Base-by-base conservation (phyloP, 1,140 invertebrate species). In the Popillia japonica region DNA sequence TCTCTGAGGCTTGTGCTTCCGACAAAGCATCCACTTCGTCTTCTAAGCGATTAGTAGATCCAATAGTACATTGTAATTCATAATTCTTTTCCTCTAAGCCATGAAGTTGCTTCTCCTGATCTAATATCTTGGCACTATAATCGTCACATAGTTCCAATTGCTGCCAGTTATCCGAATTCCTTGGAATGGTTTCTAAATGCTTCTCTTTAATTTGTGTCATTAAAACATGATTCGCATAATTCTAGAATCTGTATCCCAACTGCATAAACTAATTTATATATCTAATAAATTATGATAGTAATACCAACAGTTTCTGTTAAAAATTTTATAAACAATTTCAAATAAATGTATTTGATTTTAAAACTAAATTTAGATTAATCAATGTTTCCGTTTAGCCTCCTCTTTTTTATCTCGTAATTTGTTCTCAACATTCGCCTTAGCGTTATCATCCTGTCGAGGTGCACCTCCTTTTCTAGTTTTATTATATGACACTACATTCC, bases 1-100 rank as follows among this genome's bases (percentile, higher is more conserved):
- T 89, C 87, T 99, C 97, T 82, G 96, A 93, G 64, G 96, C 94
- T 40, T 91, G 88, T 40, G 93, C 94, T 87, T 99, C 96, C 7
- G 94, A 89, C 7, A 99, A 85, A 2, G 96, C 94, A 87, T 99
- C 97, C 8, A 99, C 90, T 88, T 99, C 98, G 88, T 99, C 98
- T 85, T 96, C 96, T 0, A 96, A 85, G 17, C 92, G 89, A 64
- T 92, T 90, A 6, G 94, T 91, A 80, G 94, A 93, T 74, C 93
- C 92, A 8, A 94, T 94, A 20, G 91, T 90, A 85, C 92, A 90
- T 87, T 95, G 91, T 64, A 92, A 81, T 83, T 97, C 95, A 79
- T 96, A 93, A 83, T 96, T 93, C 85, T 93, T 93, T 72, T 92
- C 89, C 84, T 96, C 94, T 34, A 96, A 86, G 17, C 95, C 92